phyloP scores from a whole-genome alignment of 2,113 vertebrate genomes.

The Eclectus roratus region DNA sequence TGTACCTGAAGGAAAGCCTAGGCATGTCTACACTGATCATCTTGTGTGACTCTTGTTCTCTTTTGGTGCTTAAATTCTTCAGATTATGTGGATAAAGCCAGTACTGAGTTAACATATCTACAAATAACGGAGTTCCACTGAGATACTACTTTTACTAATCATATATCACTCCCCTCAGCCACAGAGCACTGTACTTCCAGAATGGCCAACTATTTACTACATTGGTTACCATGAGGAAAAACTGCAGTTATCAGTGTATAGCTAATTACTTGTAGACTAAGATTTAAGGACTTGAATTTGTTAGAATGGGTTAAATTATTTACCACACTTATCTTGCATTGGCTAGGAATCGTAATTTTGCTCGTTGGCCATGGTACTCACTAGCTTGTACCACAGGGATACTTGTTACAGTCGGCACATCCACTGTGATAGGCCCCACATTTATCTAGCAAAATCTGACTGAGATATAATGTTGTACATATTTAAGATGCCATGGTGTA shows the following conservation, averaged over 20 bases:
- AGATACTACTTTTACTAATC: background rate
- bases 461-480: constrained; percentile 67
- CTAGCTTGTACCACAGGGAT: constrained; percentile 17
- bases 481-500: constrained; percentile 62
- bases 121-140: background rate
- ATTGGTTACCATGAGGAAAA: background rate
- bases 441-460: constrained; percentile 10
- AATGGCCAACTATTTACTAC: background rate
- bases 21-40: background rate
- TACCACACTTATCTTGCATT: background rate
- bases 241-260: background rate
- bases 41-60: background rate
- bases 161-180: background rate
- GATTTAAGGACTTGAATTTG: constrained; percentile 41
- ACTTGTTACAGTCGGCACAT: constrained; percentile 8
- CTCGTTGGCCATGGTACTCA: constrained; percentile 15
- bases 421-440: background rate
- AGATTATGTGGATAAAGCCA: constrained; percentile 28
- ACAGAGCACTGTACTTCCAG: background rate
- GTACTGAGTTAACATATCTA: background rate
- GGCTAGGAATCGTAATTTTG: constrained; percentile 7
- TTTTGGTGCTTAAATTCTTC: constrained; percentile 49
- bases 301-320: constrained; percentile 35
- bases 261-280: constrained; percentile 13
- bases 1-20: background rate